Evolutionary conservation across 2,113 vertebrate species (phyloP), one percentile per base, ranked within the genome.

Genomic region (Protobothrops flavoviridis): DNA sequence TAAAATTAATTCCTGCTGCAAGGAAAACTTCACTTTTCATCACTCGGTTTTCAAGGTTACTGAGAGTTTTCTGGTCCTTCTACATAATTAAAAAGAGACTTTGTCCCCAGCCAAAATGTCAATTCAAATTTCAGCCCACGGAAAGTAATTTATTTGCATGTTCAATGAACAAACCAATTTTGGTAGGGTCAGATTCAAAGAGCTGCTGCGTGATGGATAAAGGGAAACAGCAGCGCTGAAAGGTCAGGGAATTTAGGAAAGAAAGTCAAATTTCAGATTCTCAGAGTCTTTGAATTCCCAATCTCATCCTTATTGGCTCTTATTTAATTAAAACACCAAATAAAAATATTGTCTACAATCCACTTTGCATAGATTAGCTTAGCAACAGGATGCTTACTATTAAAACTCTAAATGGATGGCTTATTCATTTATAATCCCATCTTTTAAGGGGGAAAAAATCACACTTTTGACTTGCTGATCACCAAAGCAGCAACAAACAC

Each of bases 41-140:
- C 97, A 97, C 64, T 96, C 91, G 90, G 43, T 95, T 96, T 97
- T 97, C 97, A 97, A 97, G 88, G 93, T 97, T 97, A 96, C 94
- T 96, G 97, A 97, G 96, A 96, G 95, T 96, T 97, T 97, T 96
- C 94, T 96, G 88, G 96, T 89, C 96, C 97, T 97, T 95, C 93
- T 95, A 95, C 90, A 93, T 97, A 97, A 98, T 97, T 97, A 97
- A 98, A 96, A 94, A 96, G 95, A 96, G 96, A 95, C 96, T 95
- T 95, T 97, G 95, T 95, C 94, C 39, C 91, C 59, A 96, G 92
- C 91, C 96, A 33, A 97, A 97, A 97, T 93, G 95, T 96, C 97
- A 97, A 93, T 95, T 97, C 95, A 93, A 96, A 97, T 98, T 97
- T 95, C 91, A 97, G 95, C 94, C 89, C 23, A 17, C 93, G 92